Evolutionary conservation across 2,797 vertebrate species (phyloP).

Genomic region (Notolepis coatsorum): DNA sequence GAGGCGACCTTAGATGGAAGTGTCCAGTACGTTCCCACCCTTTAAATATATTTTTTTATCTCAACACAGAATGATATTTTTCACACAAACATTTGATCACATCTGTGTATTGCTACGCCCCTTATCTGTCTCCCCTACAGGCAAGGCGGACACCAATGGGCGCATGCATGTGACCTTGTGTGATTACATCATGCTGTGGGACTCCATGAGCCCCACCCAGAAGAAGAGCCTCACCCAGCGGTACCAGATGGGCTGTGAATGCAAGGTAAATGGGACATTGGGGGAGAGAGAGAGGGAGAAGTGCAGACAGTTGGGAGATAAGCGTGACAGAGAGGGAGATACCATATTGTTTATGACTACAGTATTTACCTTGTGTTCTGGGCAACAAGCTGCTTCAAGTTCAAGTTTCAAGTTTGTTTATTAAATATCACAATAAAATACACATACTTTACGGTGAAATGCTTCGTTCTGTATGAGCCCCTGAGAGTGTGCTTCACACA

Average conservation of each 20-base stretch:
- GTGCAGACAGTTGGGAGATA: neutral
- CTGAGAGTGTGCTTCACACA: too few relatives aligned
- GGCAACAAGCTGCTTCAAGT: too few relatives aligned
- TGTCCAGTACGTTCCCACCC: too few relatives aligned
- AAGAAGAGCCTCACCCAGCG: conserved; percentile 98
- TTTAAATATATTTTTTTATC: too few relatives aligned
- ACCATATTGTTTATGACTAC: neutral
- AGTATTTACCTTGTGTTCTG: too few relatives aligned
- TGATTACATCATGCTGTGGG: conserved; percentile 96
- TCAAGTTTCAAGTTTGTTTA: too few relatives aligned
- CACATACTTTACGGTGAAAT: too few relatives aligned
- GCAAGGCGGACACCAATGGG: conserved; percentile 89
- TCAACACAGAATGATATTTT: too few relatives aligned
- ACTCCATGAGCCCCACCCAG: conserved; percentile 93
- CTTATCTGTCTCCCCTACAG: conserved; percentile 70
- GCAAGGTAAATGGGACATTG: conserved; percentile 88
- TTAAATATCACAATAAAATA: too few relatives aligned
- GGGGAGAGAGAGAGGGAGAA: conserved; percentile 1
- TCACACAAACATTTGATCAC: too few relatives aligned
- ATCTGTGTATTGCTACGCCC: neutral
- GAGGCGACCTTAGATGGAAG: too few relatives aligned
- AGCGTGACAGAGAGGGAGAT: neutral
- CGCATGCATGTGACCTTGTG: conserved; percentile 96
- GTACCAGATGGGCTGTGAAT: conserved; percentile 98
- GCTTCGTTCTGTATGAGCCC: too few relatives aligned